Base-by-base conservation (phyloP, 2,113 vertebrate genomes). In the Uropsilus gracilis region DNA sequence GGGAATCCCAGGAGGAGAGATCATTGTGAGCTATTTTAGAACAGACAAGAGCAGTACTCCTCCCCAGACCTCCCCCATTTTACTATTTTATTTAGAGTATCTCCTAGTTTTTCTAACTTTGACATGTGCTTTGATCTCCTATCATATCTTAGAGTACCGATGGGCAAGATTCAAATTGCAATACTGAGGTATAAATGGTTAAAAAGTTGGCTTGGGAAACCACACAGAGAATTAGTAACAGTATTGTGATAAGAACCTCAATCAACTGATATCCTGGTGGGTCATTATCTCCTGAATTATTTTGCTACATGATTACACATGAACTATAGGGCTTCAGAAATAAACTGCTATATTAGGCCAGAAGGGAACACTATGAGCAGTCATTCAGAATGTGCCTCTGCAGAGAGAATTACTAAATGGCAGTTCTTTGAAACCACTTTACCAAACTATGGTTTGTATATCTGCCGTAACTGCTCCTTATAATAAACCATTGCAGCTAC, bases 281-380 rank as follows among this genome's bases (percentile, higher is more conserved):
- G 80, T 94, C 94, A 91, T 96, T 97, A 91, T 88, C 68, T 87
- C 80, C 94, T 91, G 91, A 96, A 91, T 96, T 94, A 95, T 95
- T 95, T 97, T 97, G 89, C 86, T 97, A 71, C 86, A 42, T 93
- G 96, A 95, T 97, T 97, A 94, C 90, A 85, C 81, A 93, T 94
- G 94, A 95, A 91, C 83, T 90, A 50, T 82, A 83, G 86, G 85
- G 91, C 68, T 93, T 94, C 93, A 89, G 94, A 97, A 98, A 97
- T 83, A 96, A 97, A 90, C 83, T 46, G 46, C 84, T 24, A 1
- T 42, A 63, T 0, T 7, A 84, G 85, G 73, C 6, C 95, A 94
- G 89, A 75, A 92, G 96, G 96, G 95, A 95, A 94, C 96, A 95
- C 91, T 89, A 18, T 59, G 93, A 97, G 68, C 92, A 94, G 86